Evolutionary conservation across 1,140 invertebrate species (phyloP).

Genomic region (Archivesica marissinica): DNA sequence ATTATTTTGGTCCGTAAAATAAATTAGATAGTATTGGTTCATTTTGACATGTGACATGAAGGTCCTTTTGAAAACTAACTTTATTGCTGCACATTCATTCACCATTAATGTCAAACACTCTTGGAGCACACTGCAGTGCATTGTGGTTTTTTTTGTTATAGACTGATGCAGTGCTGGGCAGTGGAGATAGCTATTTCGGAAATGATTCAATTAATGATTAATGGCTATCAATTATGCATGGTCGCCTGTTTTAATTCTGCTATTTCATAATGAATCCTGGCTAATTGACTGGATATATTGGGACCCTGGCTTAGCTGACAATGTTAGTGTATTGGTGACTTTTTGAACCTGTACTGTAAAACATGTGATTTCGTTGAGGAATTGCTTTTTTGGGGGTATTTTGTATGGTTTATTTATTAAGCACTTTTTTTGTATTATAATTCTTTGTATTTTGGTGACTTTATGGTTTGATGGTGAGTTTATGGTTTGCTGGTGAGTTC

Average conservation of each 20-base stretch:
- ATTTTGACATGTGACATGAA: too few relatives aligned
- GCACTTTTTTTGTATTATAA: too few relatives aligned
- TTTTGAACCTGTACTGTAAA: background rate
- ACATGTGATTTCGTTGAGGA: too few relatives aligned
- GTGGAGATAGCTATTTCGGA: conserved; percentile 21
- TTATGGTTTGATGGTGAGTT: too few relatives aligned
- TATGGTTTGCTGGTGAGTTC: too few relatives aligned
- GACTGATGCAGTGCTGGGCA: conserved; percentile 7
- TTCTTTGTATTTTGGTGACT: too few relatives aligned
- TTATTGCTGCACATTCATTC: background rate
- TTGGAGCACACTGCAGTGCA: conserved; percentile 8
- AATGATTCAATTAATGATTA: conserved; percentile 29
- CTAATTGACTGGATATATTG: background rate
- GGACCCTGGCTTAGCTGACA: background rate
- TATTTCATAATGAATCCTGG: conserved; percentile 23
- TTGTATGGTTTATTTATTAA: too few relatives aligned
- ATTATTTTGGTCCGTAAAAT: too few relatives aligned
- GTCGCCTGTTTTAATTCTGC: conserved; percentile 1
- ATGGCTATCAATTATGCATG: conserved; percentile 29
- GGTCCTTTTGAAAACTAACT: too few relatives aligned
- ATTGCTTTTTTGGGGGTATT: too few relatives aligned
- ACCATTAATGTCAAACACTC: conserved; percentile 3
- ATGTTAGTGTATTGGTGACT: background rate
- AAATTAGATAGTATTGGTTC: too few relatives aligned
- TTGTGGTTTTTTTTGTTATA: background rate